These are phyloP conservation scores for Parapsyche elsis DNA, from an alignment of 1,140 invertebrate genomes.

Conservation along the genomic window DNA sequence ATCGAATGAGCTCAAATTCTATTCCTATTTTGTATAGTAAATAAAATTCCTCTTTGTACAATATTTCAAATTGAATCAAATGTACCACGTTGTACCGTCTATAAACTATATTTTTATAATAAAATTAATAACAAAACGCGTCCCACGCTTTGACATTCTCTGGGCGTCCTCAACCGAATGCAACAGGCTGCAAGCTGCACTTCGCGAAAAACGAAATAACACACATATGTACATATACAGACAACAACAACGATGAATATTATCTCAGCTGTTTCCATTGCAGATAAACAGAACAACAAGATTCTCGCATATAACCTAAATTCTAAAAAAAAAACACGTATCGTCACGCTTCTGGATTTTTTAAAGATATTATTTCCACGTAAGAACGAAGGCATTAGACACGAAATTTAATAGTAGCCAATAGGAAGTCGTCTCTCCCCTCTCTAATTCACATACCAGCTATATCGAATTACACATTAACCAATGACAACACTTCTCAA, in stretches of 20 bases:
- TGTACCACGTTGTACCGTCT: too few species aligned
- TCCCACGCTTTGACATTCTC: conserved; percentile 22
- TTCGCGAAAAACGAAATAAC: neutral
- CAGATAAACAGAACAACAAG: too few species aligned
- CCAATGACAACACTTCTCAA: conserved; percentile 21
- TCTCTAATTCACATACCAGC: conserved; percentile 11
- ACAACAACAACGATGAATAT: neutral
- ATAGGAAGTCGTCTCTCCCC: conserved; percentile 6
- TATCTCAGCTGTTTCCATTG: too few species aligned
- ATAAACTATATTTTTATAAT: too few species aligned
- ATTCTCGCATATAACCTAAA: too few species aligned
- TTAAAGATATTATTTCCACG: neutral
- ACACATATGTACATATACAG: neutral
- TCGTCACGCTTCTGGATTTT: too few species aligned
- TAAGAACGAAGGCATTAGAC: neutral
- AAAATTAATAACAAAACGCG: neutral
- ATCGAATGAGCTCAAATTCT: too few species aligned
- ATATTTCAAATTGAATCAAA: too few species aligned
- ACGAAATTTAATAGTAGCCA: conserved; percentile 22
- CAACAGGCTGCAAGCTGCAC: conserved; percentile 39
- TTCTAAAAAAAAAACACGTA: too few species aligned
- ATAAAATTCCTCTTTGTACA: too few species aligned
- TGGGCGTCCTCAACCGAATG: conserved; percentile 1
- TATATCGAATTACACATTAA: conserved; percentile 25
- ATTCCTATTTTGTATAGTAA: too few species aligned